Evolutionary conservation across 1,140 invertebrate genomes (phyloP), one percentile per base, ranked within the genome.

Genomic region (Eumaeus atala): DNA sequence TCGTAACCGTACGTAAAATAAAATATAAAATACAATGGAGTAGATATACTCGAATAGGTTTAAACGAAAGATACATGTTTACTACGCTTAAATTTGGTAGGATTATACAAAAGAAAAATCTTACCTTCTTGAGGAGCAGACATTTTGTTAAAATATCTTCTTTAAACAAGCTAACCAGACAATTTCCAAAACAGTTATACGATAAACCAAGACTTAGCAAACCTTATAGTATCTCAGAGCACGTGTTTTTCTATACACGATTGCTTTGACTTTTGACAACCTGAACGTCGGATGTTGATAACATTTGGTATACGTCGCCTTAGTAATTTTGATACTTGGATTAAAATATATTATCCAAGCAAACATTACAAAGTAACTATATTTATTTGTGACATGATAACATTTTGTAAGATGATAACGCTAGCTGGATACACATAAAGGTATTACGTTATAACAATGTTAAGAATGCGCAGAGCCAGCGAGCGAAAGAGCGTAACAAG

Each of bases 81-180:
- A 9, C 7, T 44, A 42, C 34, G 5, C 54, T 58, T 47, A 42
- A 64, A 74, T 44, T 72, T 64, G 53, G 70, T 51, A 58, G 70
- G 61, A 35, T 74, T 57, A 64, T 60, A 57, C 61, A 53, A 58
- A 61, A 49, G 54, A 53, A 59, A 66, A 67, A 56, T 64, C 62
- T 64, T 77, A 84, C 81, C 78, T 83, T 84, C 70, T 68, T 75
- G 79, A 16, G 78, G 81, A 21, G 64, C 17, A 48, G 79, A 58
- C 81, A 84, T 84, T 68, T 75, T 78, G 21, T 12, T 35, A 34
- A 33, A 53, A 28, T 47, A 10, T 44, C 11, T 44, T 36, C 21
- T 14, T 16, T 34, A 16, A 44, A 47, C 51, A 9, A 54, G 51
- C 44, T 54, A 17, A 14, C 38, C 9, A 54, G 40, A 16, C 51